Conservation (phyloP, 1,140 invertebrate genomes). For the Ceratitis capitata region DNA sequence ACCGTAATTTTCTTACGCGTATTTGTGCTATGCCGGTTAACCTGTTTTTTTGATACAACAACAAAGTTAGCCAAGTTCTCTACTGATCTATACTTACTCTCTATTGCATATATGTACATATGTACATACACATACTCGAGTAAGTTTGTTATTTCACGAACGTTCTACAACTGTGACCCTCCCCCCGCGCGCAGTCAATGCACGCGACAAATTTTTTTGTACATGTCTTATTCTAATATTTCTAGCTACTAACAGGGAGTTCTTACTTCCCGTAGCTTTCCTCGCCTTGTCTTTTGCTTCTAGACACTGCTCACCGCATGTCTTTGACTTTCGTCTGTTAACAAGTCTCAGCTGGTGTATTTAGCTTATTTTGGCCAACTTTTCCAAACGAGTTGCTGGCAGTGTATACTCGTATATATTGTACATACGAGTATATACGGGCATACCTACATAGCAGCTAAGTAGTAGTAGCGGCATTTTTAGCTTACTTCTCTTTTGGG, state of each 20-base stretch:
- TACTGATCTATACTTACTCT: too few relatives aligned
- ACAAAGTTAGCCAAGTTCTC: background rate
- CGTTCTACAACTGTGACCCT: background rate
- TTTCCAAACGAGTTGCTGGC: background rate
- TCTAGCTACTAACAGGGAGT: background rate
- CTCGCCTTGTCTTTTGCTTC: background rate
- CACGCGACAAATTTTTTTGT: background rate
- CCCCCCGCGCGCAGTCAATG: background rate
- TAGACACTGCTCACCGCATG: background rate
- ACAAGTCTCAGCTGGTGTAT: background rate
- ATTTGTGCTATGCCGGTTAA: conserved; percentile 7
- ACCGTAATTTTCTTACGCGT: background rate
- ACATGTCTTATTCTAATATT: background rate
- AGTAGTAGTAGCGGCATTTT: background rate
- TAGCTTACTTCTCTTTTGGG: background rate
- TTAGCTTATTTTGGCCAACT: conserved; percentile 1
- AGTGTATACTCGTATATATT: background rate
- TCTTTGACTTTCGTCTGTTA: background rate
- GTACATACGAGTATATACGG: background rate
- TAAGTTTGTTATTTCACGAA: background rate
- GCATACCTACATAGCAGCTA: background rate
- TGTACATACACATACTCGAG: background rate
- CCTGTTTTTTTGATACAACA: conserved; percentile 25
- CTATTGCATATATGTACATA: background rate
- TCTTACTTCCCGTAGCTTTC: background rate